phyloP scores from a whole-genome alignment of 1,140 invertebrate species.

The Zaprionus ornatus region DNA sequence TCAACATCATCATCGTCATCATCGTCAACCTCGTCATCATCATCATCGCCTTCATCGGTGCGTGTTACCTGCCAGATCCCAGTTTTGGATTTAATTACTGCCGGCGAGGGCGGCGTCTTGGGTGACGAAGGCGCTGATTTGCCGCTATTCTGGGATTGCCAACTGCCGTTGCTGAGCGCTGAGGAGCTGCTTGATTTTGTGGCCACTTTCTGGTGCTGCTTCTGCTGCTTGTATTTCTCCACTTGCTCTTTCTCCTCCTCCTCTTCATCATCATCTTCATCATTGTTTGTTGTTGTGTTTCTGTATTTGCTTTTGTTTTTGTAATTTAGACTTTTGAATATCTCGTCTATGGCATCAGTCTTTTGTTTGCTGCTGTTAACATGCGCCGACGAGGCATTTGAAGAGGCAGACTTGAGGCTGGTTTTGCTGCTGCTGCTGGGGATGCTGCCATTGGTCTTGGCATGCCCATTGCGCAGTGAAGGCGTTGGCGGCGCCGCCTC shows the following conservation, averaged over 20 bases:
- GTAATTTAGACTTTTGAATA: slow-evolving; percentile 73
- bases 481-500: slow-evolving; percentile 28
- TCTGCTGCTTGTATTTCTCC: slow-evolving; percentile 19
- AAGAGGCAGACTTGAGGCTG: slow-evolving; percentile 35
- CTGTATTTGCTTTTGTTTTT: slow-evolving; percentile 56
- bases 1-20: slow-evolving; percentile 34
- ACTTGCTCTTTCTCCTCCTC: slow-evolving; percentile 34
- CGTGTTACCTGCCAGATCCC: slow-evolving; percentile 80
- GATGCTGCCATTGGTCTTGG: slow-evolving; percentile 48
- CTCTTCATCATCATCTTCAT: slow-evolving; percentile 28
- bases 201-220: neutral
- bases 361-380: slow-evolving; percentile 72
- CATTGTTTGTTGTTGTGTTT: slow-evolving; percentile 8
- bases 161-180: neutral
- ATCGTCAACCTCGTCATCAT: slow-evolving; percentile 23
- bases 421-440: slow-evolving; percentile 20
- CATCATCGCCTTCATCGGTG: slow-evolving; percentile 43
- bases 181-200: slow-evolving; percentile 8
- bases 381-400: slow-evolving; percentile 55
- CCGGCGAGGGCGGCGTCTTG: slow-evolving; percentile 81
- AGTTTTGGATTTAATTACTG: slow-evolving; percentile 81
- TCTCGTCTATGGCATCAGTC: slow-evolving; percentile 80
- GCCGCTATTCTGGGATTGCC: slow-evolving; percentile 47
- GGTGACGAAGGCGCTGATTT: slow-evolving; percentile 55
- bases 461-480: slow-evolving; percentile 47